Evolutionary conservation across 2,113 vertebrate genomes (phyloP).

Genomic region (Cygnus atratus): DNA sequence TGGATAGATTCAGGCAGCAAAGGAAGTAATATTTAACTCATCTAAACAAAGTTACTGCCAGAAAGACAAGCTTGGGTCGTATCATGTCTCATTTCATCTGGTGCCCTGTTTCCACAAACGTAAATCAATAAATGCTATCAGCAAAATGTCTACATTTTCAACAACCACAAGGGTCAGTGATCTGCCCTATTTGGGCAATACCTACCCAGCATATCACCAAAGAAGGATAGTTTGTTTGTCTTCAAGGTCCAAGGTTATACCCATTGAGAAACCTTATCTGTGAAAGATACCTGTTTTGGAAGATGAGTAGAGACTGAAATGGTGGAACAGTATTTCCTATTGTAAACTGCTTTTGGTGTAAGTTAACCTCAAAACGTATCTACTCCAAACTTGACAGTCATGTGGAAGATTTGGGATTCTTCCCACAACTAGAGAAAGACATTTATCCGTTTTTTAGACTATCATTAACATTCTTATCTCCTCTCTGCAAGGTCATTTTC

Average conservation of each 20-base stretch:
- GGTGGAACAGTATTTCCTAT: neutral
- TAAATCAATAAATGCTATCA: constrained; percentile 36
- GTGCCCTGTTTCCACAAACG: constrained; percentile 13
- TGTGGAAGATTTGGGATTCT: neutral
- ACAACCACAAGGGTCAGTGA: neutral
- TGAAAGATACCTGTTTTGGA: neutral
- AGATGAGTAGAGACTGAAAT: neutral
- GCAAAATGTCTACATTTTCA: constrained; percentile 33
- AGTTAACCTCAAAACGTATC: neutral
- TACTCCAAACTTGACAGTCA: neutral
- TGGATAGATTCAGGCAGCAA: neutral
- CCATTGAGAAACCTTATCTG: constrained; percentile 46
- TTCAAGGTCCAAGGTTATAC: constrained; percentile 28
- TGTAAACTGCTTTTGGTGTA: neutral
- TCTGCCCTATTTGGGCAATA: constrained; percentile 5
- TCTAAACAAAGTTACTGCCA: constrained; percentile 12
- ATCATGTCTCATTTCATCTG: neutral
- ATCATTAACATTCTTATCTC: neutral
- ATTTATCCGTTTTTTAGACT: neutral
- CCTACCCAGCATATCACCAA: neutral
- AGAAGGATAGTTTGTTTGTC: constrained; percentile 7
- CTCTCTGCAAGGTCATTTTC: neutral
- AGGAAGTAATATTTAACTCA: constrained; percentile 58
- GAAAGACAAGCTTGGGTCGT: constrained; percentile 30
- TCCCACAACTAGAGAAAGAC: neutral